These are phyloP conservation scores for Ceyx margarethae DNA, from an alignment of 2,113 vertebrate species.

Conservation along the genomic window DNA sequence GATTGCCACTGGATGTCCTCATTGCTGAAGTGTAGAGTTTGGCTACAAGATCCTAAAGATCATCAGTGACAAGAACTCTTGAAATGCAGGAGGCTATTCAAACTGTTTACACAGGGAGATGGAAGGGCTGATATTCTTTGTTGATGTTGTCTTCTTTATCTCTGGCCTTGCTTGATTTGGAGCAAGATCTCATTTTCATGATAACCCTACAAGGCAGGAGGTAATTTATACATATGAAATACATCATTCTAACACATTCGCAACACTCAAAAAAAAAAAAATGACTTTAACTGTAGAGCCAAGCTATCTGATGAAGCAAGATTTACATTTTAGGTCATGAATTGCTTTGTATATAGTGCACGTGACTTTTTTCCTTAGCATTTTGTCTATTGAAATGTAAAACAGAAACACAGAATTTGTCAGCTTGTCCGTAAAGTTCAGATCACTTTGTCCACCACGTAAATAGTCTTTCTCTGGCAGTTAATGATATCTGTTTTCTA, in stretches of 20 bases:
- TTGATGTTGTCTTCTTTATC: conserved; percentile 50
- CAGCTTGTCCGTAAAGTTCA: not conserved
- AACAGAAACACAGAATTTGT: not conserved
- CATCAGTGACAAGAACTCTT: conserved; percentile 45
- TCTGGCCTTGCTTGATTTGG: conserved; percentile 7
- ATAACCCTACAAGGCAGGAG: conserved; percentile 32
- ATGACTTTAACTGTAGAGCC: conserved; percentile 11
- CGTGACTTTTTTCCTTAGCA: not conserved
- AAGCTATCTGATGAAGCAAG: conserved; percentile 32
- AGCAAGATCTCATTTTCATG: conserved; percentile 43
- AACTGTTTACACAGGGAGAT: conserved; percentile 27
- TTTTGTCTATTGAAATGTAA: conserved; percentile 17
- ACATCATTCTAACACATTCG: conserved; percentile 16
- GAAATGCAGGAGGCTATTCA: conserved; percentile 42
- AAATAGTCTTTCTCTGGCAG: not conserved
- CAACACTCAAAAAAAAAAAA: conserved; percentile 24
- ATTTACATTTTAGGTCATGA: conserved; percentile 8
- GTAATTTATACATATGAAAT: conserved; percentile 46
- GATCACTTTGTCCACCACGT: not conserved
- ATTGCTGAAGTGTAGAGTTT: conserved; percentile 65
- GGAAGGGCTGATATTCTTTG: conserved; percentile 27
- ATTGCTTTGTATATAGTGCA: not conserved
- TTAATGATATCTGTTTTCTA: not conserved
- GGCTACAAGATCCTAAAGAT: conserved; percentile 52
- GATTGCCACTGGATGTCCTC: conserved; percentile 68